These are phyloP conservation scores for Cantharis flavilabris DNA, from an alignment of 2,888 invertebrate species.

Conservation along the genomic window DNA sequence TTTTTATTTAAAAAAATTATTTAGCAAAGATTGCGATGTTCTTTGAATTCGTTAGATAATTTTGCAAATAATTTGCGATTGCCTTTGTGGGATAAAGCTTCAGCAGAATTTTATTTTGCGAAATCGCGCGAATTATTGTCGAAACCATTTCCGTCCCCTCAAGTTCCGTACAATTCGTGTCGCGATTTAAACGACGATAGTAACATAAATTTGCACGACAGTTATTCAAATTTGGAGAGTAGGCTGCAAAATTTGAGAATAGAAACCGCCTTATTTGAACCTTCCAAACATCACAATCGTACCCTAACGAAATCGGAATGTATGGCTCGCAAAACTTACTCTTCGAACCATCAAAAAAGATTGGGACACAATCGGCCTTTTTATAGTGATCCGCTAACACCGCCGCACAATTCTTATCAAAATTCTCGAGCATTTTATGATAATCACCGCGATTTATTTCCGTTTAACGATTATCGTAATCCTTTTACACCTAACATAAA, in stretches of 20 bases:
- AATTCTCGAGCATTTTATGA: conserved; percentile 30
- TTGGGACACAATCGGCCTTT: conserved; percentile 42
- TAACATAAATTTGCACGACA: conserved; percentile 17
- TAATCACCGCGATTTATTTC: conserved; percentile 24
- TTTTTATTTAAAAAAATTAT: conserved; percentile 14
- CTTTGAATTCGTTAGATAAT: conserved; percentile 60
- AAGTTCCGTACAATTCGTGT: conserved; percentile 49
- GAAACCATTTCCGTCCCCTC: conserved; percentile 58
- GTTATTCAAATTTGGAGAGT: conserved; percentile 40
- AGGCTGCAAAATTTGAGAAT: conserved; percentile 47
- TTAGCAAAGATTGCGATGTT: conserved; percentile 58
- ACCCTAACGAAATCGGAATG: conserved; percentile 55
- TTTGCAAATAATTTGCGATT: conserved; percentile 58
- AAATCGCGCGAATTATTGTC: conserved; percentile 71
- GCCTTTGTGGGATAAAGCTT: conserved; percentile 74
- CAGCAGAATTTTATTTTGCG: conserved; percentile 74
- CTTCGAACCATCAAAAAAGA: conserved; percentile 39
- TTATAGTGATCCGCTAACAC: conserved; percentile 38
- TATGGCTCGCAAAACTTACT: conserved; percentile 53
- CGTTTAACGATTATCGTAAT: conserved; percentile 25
- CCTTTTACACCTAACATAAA: conserved; percentile 37
- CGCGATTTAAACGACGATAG: conserved; percentile 45
- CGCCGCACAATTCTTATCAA: conserved; percentile 38
- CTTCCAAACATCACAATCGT: conserved; percentile 45
- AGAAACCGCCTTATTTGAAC: conserved; percentile 42